Percentiles rank a stretch among this genome's conserved stretches.
These are phyloP conservation scores for Pristionchus entomophagus DNA, from an alignment of 2,888 invertebrate species.

Conservation along the genomic window DNA sequence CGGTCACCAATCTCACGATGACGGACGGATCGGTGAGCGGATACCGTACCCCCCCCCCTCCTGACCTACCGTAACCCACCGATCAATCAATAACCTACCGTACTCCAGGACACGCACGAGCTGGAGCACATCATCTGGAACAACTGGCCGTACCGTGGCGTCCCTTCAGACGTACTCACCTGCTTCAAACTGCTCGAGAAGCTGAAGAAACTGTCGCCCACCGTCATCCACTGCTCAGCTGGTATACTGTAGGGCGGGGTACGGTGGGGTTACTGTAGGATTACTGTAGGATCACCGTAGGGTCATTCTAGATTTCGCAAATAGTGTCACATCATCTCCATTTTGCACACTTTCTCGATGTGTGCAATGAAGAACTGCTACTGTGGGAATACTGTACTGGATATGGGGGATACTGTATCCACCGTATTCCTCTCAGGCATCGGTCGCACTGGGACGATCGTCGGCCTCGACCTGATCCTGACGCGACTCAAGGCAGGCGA, in stretches of 20 bases:
- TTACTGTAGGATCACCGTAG: no score
- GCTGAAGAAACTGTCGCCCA: conserved; percentile 20
- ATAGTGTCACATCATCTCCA: no score
- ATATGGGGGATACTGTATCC: no score
- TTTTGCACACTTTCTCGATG: no score
- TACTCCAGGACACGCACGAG: neutral
- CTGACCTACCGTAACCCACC: neutral
- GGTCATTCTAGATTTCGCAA: no score
- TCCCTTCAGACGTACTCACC: neutral
- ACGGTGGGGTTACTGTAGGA: neutral
- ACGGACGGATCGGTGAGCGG: conserved; percentile 50
- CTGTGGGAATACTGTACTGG: no score
- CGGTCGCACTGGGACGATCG: no score
- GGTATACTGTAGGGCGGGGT: conserved; percentile 17
- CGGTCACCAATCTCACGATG: conserved; percentile 54
- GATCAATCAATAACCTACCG: neutral
- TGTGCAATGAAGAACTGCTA: no score
- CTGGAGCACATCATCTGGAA: neutral
- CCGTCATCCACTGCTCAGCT: conserved; percentile 43
- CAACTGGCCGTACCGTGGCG: neutral
- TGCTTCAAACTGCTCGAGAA: conserved; percentile 39
- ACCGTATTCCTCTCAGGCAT: no score
- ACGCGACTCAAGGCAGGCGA: no score
- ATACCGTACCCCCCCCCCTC: neutral
- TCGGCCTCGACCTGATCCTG: no score